phyloP scores from a whole-genome alignment of 2,113 vertebrate genomes.

The Aegotheles bennettii region DNA sequence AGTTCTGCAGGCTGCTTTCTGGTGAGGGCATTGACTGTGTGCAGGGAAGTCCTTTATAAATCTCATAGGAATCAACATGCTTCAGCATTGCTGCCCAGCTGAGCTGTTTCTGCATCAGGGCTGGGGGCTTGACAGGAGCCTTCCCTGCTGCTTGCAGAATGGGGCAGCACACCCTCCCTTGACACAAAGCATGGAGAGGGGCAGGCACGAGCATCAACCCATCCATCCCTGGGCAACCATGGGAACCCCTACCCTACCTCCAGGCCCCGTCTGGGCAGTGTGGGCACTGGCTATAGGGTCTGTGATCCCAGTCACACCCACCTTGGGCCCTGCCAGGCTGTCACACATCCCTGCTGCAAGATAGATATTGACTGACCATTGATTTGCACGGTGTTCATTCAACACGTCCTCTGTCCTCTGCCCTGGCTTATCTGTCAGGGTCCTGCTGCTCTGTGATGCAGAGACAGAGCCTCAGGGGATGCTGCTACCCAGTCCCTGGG shows the following conservation, averaged over 20 bases:
- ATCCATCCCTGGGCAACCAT: not conserved
- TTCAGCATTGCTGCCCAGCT: not conserved
- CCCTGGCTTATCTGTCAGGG: not conserved
- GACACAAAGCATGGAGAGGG: not conserved
- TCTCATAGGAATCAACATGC: not conserved
- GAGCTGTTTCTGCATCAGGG: not conserved
- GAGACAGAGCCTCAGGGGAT: not conserved
- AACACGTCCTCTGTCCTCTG: not conserved
- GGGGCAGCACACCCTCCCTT: not conserved
- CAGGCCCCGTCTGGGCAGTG: not conserved
- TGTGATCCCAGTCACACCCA: not conserved
- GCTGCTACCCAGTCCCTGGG: not conserved
- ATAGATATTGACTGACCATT: not conserved
- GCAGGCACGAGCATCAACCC: not conserved
- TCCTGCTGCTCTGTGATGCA: not conserved
- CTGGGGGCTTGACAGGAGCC: not conserved
- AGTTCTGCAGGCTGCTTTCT: not conserved
- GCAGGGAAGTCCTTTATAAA: not conserved
- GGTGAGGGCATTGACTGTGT: not conserved
- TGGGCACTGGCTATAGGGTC: not conserved
- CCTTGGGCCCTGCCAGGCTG: not conserved
- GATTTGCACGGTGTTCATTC: not conserved
- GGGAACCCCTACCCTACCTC: not conserved
- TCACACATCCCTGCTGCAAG: not conserved
- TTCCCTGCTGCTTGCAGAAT: not conserved